Evolutionary conservation across 2,888 invertebrate genomes (phyloP).

Genomic region (Phanerotoma sp.): DNA sequence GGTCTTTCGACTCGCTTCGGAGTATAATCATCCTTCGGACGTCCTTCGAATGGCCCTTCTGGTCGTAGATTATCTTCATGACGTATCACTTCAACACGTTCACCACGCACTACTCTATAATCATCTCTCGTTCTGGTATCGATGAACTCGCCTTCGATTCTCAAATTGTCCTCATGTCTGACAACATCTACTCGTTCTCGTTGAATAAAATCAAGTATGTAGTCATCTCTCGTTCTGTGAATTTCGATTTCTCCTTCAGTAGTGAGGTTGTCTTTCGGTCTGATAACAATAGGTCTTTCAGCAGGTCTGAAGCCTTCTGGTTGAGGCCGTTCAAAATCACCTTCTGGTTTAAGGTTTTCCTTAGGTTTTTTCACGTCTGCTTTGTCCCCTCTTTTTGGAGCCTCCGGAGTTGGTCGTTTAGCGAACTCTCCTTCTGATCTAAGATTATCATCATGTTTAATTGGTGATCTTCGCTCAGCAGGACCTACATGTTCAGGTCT

Average conservation of each 20-base stretch:
- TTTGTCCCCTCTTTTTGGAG: slow-evolving; percentile 65
- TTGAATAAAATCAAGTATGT: too few relatives aligned
- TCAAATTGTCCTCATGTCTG: slow-evolving; percentile 61
- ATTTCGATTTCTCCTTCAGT: slow-evolving; percentile 57
- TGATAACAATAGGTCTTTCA: slow-evolving; percentile 56
- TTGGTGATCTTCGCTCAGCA: slow-evolving; percentile 57
- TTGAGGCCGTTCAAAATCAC: slow-evolving; percentile 61
- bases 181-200: slow-evolving; percentile 54
- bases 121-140: slow-evolving; percentile 64
- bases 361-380: slow-evolving; percentile 62
- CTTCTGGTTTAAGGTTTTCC: slow-evolving; percentile 61
- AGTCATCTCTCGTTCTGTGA: too few relatives aligned
- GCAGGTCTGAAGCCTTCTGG: slow-evolving; percentile 60
- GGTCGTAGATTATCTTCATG: slow-evolving; percentile 70
- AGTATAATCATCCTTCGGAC: slow-evolving; percentile 61
- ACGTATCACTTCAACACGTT: slow-evolving; percentile 63
- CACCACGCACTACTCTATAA: slow-evolving; percentile 59
- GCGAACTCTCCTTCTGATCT: slow-evolving; percentile 59
- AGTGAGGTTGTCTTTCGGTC: slow-evolving; percentile 63
- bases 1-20: slow-evolving; percentile 61
- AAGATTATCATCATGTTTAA: slow-evolving; percentile 63
- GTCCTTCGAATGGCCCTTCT: slow-evolving; percentile 65
- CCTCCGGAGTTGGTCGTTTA: slow-evolving; percentile 50
- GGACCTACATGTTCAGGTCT: slow-evolving; percentile 58
- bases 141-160: too few relatives aligned